Conservation (phyloP, 92 coral and sea anemone species). For the Virgularia gustaviana region DNA sequence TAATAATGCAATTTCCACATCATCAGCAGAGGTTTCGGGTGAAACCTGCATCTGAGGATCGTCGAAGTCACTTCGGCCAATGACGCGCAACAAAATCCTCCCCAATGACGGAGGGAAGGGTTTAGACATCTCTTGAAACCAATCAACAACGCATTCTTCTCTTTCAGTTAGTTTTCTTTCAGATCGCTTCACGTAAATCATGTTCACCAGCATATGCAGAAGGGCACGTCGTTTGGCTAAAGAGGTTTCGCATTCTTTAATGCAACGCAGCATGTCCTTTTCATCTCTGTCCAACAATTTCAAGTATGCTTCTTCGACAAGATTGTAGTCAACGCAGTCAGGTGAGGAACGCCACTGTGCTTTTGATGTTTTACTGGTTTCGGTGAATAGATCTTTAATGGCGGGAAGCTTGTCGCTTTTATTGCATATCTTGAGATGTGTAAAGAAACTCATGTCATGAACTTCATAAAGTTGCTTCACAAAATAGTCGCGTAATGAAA, state of each 20-base stretch:
- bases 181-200: slow-evolving; percentile 70
- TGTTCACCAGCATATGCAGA: slow-evolving; percentile 58
- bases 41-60: slow-evolving; percentile 57
- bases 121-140: slow-evolving; percentile 34
- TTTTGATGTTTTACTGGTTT: slow-evolving; percentile 21
- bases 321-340: slow-evolving; percentile 12
- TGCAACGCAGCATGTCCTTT: neutral
- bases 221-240: slow-evolving; percentile 43
- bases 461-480: slow-evolving; percentile 69
- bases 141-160: slow-evolving; percentile 60
- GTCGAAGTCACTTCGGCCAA: slow-evolving; percentile 63
- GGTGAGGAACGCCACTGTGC: slow-evolving; percentile 9
- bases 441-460: slow-evolving; percentile 53
- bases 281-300: neutral
- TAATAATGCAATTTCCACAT: slow-evolving; percentile 69
- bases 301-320: slow-evolving; percentile 21
- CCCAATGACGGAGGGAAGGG: slow-evolving; percentile 41
- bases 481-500: slow-evolving; percentile 48
- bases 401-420: slow-evolving; percentile 49
- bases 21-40: slow-evolving; percentile 55
- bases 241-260: slow-evolving; percentile 28
- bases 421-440: slow-evolving; percentile 50
- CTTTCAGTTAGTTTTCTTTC: slow-evolving; percentile 62
- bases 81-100: slow-evolving; percentile 55
- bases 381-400: slow-evolving; percentile 43